Percentiles rank a stretch among this genome's conserved stretches.
phyloP scores from a whole-genome alignment of 37 sponge, comb jelly and placozoan species.

The Mnemiopsis leidyi region DNA sequence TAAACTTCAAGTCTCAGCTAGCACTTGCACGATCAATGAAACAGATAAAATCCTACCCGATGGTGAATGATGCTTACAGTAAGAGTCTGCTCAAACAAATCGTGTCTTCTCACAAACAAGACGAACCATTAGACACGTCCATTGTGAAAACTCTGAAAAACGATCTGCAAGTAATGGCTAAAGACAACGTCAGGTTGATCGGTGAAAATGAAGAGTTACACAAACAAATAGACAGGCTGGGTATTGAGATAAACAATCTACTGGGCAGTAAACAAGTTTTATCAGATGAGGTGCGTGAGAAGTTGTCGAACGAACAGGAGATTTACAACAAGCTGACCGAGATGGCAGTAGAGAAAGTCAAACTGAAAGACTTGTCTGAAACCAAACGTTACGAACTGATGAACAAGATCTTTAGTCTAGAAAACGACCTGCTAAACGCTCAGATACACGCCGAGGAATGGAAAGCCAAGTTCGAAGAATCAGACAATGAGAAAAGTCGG shows the following conservation, averaged over 20 bases:
- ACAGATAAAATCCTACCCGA: conserved; percentile 8
- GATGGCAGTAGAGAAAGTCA: conserved; percentile 51
- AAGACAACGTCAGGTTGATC: conserved; percentile 47
- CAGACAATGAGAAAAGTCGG: neutral
- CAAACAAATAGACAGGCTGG: neutral
- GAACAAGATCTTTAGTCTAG: conserved; percentile 62
- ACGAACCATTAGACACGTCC: conserved; percentile 12
- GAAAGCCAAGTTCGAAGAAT: neutral
- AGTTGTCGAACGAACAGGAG: conserved; percentile 39
- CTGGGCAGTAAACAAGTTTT: conserved; percentile 31
- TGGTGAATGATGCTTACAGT: conserved; percentile 51
- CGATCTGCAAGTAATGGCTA: conserved; percentile 42
- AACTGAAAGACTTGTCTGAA: neutral
- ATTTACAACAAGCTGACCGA: conserved; percentile 52
- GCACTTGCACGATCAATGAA: neutral
- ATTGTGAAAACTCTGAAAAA: conserved; percentile 16
- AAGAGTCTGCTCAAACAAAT: neutral
- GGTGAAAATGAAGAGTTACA: conserved; percentile 18
- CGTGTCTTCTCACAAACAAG: neutral
- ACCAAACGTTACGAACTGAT: conserved; percentile 31
- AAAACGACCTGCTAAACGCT: conserved; percentile 47
- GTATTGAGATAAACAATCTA: conserved; percentile 20
- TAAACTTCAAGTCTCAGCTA: neutral
- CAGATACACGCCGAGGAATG: conserved; percentile 53
- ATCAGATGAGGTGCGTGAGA: conserved; percentile 23